Conservation (phyloP, 1,140 invertebrate species). For the Calliphora vicina region DNA sequence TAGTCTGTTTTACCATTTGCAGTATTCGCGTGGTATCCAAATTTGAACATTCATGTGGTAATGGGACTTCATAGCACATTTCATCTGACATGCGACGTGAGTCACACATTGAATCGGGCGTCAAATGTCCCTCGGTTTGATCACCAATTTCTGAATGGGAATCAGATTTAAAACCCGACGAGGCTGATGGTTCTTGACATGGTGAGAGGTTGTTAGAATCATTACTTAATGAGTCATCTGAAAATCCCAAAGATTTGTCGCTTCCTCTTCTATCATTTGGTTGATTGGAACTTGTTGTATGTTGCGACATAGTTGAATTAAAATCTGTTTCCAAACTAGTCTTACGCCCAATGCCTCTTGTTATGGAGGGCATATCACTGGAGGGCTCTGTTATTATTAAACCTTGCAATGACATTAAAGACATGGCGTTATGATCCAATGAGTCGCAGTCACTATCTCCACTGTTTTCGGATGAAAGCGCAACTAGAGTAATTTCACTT, state of each 20-base stretch:
- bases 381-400: slow-evolving; percentile 77
- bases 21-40: slow-evolving; percentile 81
- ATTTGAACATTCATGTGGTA: slow-evolving; percentile 82
- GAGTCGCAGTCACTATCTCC: slow-evolving; percentile 66
- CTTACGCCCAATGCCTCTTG: slow-evolving; percentile 77
- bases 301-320: slow-evolving; percentile 12
- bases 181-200: slow-evolving; percentile 61
- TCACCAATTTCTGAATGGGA: slow-evolving; percentile 62
- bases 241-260: slow-evolving; percentile 73
- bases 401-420: slow-evolving; percentile 65
- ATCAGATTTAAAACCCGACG: slow-evolving; percentile 62
- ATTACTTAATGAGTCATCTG: slow-evolving; percentile 73
- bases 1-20: slow-evolving; percentile 81
- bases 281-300: slow-evolving; percentile 40
- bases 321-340: slow-evolving; percentile 69
- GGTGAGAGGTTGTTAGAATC: slow-evolving; percentile 66
- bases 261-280: slow-evolving; percentile 58
- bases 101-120: slow-evolving; percentile 61
- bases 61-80: slow-evolving; percentile 73
- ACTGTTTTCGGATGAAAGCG: slow-evolving; percentile 73
- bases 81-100: slow-evolving; percentile 62
- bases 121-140: slow-evolving; percentile 60
- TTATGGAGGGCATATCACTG: slow-evolving; percentile 81
- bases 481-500: slow-evolving; percentile 80
- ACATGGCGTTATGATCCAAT: slow-evolving; percentile 50